These are phyloP conservation scores for Podargus strigoides DNA, from an alignment of 2,797 vertebrate species.

Conservation along the genomic window DNA sequence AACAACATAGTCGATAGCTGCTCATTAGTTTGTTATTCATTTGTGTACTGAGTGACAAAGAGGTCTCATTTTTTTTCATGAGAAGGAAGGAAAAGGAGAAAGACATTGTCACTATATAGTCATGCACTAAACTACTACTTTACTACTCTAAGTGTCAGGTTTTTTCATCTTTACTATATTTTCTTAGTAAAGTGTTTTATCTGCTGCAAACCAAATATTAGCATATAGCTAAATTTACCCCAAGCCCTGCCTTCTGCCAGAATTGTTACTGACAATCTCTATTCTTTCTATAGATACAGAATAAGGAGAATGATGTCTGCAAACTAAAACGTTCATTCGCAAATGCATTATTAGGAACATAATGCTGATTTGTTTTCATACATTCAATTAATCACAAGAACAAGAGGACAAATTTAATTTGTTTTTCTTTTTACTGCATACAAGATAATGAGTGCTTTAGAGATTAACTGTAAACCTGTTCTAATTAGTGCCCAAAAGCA, in stretches of 20 bases:
- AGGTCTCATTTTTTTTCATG: background rate
- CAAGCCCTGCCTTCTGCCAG: background rate
- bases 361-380: background rate
- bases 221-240: background rate
- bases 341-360: background rate
- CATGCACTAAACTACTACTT: background rate
- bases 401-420: conserved; percentile 21
- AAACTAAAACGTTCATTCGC: background rate
- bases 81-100: background rate
- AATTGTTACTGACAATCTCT: background rate
- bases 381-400: conserved; percentile 8
- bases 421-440: conserved; percentile 25
- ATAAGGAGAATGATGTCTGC: background rate
- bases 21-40: background rate
- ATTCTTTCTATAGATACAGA: background rate
- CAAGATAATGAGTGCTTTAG: conserved; percentile 18
- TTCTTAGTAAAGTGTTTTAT: background rate
- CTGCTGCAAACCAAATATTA: background rate
- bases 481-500: conserved; percentile 54
- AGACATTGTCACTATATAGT: background rate
- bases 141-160: background rate
- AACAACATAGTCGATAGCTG: background rate
- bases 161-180: background rate
- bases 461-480: conserved; percentile 55
- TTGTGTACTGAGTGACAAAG: background rate